Conservation (phyloP, 2,113 vertebrate species). For the Bucco capensis region DNA sequence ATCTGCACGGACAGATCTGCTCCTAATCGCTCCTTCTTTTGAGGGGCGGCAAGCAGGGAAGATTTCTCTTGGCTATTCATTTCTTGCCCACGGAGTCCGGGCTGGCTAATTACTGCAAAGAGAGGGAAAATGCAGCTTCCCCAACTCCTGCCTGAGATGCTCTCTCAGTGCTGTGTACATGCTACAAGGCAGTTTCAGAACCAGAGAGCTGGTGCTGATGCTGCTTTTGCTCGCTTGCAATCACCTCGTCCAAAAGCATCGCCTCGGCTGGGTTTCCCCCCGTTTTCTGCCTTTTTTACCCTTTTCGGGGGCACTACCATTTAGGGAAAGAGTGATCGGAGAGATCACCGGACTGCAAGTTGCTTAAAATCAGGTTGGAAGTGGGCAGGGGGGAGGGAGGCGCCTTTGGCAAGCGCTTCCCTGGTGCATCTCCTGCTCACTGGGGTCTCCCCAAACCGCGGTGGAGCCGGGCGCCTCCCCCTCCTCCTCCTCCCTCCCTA, state of each 20-base stretch:
- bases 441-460: slow-evolving; percentile 59
- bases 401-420: slow-evolving; percentile 62
- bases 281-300: slow-evolving; percentile 46
- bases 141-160: slow-evolving; percentile 59
- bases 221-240: slow-evolving; percentile 64
- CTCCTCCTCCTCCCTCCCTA: slow-evolving; percentile 61
- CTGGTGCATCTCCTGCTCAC: slow-evolving; percentile 65
- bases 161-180: slow-evolving; percentile 61
- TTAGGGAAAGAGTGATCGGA: slow-evolving; percentile 45
- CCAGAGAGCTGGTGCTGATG: slow-evolving; percentile 63
- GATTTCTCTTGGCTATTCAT: slow-evolving; percentile 52
- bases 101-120: slow-evolving; percentile 62
- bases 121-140: slow-evolving; percentile 46
- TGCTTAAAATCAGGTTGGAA: slow-evolving; percentile 69
- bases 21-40: not conserved
- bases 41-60: slow-evolving; percentile 10
- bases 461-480: slow-evolving; percentile 33
- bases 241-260: slow-evolving; percentile 58
- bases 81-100: slow-evolving; percentile 59
- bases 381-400: slow-evolving; percentile 55
- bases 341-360: slow-evolving; percentile 38
- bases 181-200: slow-evolving; percentile 63
- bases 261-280: slow-evolving; percentile 58
- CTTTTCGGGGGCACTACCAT: slow-evolving; percentile 50
- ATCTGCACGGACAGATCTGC: slow-evolving; percentile 36